Evolutionary conservation across 2,113 vertebrate species (phyloP).

Genomic region (Penelope pileata): DNA sequence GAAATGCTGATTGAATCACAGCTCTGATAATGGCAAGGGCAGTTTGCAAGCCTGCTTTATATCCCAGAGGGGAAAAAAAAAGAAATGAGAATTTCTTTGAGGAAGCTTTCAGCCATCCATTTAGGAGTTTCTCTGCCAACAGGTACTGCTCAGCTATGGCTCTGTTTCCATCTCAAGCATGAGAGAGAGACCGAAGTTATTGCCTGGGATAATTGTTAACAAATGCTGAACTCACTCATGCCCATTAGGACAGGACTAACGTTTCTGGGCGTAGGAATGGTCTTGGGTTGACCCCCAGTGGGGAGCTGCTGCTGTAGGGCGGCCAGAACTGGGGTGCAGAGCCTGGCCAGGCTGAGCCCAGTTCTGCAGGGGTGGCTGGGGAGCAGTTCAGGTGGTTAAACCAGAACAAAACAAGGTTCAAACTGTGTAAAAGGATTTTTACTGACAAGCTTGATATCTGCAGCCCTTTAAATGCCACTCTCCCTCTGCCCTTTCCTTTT

Average conservation of each 20-base stretch:
- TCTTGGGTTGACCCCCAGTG: background rate
- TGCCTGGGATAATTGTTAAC: slow-evolving; percentile 33
- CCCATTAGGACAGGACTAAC: background rate
- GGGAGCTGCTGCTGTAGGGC: background rate
- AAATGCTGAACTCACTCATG: slow-evolving; percentile 18
- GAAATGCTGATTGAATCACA: slow-evolving; percentile 15
- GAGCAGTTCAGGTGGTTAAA: background rate
- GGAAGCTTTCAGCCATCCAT: background rate
- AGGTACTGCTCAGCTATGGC: background rate
- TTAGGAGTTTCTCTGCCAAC: background rate
- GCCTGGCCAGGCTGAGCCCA: background rate
- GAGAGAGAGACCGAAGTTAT: background rate
- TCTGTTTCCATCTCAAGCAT: background rate
- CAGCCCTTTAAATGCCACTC: background rate
- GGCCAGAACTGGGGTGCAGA: background rate
- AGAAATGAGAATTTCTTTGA: background rate
- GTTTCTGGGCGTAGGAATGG: background rate
- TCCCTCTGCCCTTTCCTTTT: background rate
- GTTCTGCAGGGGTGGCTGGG: background rate
- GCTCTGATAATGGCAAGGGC: background rate
- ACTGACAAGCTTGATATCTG: background rate
- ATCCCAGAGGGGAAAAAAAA: background rate
- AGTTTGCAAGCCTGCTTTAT: background rate
- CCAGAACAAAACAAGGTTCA: background rate
- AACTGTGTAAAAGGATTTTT: background rate